Conservation (phyloP, 2,113 vertebrate species). For the Kryptolebias marmoratus region DNA sequence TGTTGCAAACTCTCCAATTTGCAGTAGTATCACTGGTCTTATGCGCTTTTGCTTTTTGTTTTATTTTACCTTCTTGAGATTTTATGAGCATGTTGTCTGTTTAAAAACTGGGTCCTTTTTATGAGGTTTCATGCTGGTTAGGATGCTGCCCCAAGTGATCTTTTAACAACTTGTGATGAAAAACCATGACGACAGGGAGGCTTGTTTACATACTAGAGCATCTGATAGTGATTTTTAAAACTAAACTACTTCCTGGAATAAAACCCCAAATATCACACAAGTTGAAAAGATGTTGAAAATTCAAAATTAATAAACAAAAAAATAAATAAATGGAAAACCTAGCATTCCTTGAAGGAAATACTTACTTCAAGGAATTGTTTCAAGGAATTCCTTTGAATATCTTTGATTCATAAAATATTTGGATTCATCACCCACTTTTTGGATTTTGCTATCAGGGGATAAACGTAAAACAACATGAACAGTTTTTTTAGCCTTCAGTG, state of each 20-base stretch:
- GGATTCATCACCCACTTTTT: too few species aligned
- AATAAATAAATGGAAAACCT: background rate
- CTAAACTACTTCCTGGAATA: background rate
- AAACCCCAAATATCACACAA: background rate
- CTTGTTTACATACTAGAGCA: background rate
- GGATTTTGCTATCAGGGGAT: too few species aligned
- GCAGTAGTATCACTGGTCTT: background rate
- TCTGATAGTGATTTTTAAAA: background rate
- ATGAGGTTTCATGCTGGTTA: background rate
- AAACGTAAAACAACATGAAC: too few species aligned
- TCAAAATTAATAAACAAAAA: background rate
- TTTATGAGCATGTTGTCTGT: background rate
- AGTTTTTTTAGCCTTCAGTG: too few species aligned
- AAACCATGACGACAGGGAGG: background rate
- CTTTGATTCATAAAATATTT: too few species aligned
- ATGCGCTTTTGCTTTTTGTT: background rate
- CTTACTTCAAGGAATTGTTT: too few species aligned
- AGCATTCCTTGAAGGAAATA: background rate
- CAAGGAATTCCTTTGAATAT: too few species aligned
- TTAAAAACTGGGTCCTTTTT: background rate
- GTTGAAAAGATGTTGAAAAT: background rate
- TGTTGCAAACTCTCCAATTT: background rate
- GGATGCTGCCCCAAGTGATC: background rate
- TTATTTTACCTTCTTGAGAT: background rate
- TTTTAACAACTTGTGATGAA: background rate